phyloP scores from a whole-genome alignment of 2,888 invertebrate genomes.

The Catocala fraxini region DNA sequence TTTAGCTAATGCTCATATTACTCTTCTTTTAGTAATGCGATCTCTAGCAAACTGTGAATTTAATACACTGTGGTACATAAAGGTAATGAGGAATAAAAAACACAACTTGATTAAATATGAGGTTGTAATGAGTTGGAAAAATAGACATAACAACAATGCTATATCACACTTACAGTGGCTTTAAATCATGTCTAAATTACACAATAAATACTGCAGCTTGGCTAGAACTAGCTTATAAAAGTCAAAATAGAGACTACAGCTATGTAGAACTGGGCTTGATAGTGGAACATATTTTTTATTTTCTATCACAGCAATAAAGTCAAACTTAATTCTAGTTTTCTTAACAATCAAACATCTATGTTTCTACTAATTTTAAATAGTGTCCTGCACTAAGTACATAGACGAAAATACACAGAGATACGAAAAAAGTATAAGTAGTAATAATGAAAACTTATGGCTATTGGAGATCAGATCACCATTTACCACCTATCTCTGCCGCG shows the following conservation, averaged over 20 bases:
- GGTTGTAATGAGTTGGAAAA: conserved; percentile 19
- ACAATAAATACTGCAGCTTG: conserved; percentile 42
- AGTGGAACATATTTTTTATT: conserved; percentile 37
- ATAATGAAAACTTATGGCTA: conserved; percentile 10
- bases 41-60: too few species aligned
- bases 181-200: conserved; percentile 35
- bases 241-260: conserved; percentile 41
- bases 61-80: background rate
- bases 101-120: conserved; percentile 13
- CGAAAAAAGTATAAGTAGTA: conserved; percentile 17
- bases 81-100: background rate
- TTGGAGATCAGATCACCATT: conserved; percentile 20
- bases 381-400: conserved; percentile 41
- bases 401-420: conserved; percentile 32
- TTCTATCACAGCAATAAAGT: conserved; percentile 50
- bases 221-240: conserved; percentile 32
- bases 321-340: conserved; percentile 48
- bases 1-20: too few species aligned
- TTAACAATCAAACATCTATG: conserved; percentile 30
- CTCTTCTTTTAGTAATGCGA: too few species aligned
- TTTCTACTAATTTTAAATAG: conserved; percentile 38
- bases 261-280: conserved; percentile 29
- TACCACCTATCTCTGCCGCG: conserved; percentile 69
- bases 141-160: conserved; percentile 12
- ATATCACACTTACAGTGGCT: conserved; percentile 19